Evolutionary conservation across 2,113 vertebrate genomes (phyloP).

Genomic region (Leucosticte australis): DNA sequence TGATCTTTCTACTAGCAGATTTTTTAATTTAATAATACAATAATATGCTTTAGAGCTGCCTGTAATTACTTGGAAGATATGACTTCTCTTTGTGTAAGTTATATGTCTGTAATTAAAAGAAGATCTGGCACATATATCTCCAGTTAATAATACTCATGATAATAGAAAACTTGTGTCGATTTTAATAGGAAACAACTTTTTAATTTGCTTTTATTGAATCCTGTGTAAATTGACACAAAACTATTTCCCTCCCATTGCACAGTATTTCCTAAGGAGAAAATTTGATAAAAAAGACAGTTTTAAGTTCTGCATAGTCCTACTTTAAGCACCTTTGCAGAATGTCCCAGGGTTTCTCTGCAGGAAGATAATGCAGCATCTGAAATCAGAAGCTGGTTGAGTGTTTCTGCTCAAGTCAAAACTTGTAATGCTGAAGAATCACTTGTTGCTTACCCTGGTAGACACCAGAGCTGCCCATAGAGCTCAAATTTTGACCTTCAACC

Average conservation of each 20-base stretch:
- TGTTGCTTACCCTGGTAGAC: neutral
- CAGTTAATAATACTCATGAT: constrained; percentile 26
- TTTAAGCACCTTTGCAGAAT: neutral
- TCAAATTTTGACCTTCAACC: neutral
- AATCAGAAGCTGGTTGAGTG: neutral
- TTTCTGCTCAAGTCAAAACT: neutral
- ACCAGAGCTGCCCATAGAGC: neutral
- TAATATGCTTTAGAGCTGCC: constrained; percentile 34
- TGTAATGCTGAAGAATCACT: neutral
- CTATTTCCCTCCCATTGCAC: neutral
- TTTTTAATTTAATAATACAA: constrained; percentile 57
- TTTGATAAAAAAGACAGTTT: neutral
- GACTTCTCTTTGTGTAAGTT: constrained; percentile 47
- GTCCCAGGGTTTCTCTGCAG: neutral
- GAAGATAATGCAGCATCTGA: neutral
- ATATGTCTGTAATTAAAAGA: constrained; percentile 56
- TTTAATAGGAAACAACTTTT: constrained; percentile 51
- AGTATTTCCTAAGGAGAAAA: neutral
- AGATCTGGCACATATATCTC: constrained; percentile 36
- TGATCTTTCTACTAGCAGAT: constrained; percentile 2
- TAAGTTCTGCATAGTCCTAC: neutral
- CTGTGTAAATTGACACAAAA: neutral
- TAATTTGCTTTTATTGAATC: constrained; percentile 20
- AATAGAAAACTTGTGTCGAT: constrained; percentile 25
- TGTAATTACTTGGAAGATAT: constrained; percentile 57